Percentiles rank a stretch among this genome's conserved stretches.
Evolutionary conservation across 2,888 invertebrate species (phyloP).

Genomic region (Cantharis rustica): DNA sequence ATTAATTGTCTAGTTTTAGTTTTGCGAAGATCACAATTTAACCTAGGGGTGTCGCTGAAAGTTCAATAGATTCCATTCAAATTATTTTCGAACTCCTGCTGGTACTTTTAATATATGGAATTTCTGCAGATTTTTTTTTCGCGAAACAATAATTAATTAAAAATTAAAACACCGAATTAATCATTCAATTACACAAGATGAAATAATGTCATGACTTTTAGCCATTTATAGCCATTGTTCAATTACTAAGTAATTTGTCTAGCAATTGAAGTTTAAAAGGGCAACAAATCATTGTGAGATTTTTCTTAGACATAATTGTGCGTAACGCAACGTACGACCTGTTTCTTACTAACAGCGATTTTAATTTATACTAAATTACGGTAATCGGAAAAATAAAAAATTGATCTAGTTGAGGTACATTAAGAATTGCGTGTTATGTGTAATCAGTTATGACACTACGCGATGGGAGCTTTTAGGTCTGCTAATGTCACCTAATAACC

Average conservation of each 20-base stretch:
- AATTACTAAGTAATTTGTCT: not conserved
- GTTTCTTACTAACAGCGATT: not conserved
- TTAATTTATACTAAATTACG: not conserved
- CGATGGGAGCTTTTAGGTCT: slow-evolving; percentile 38
- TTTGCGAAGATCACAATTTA: not conserved
- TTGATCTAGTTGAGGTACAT: slow-evolving; percentile 25
- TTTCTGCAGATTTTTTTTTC: not conserved
- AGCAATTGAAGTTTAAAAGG: not conserved
- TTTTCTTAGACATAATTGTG: not conserved
- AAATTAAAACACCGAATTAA: not conserved
- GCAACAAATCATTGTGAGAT: not conserved
- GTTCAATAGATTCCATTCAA: not conserved
- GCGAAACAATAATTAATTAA: not conserved
- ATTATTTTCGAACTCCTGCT: not conserved
- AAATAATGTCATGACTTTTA: not conserved
- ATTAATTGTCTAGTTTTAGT: not conserved
- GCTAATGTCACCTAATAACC: slow-evolving; percentile 37
- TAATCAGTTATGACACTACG: slow-evolving; percentile 35
- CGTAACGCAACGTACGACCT: not conserved
- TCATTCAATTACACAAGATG: not conserved
- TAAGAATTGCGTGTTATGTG: slow-evolving; percentile 35
- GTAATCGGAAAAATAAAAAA: not conserved
- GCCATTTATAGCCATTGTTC: not conserved
- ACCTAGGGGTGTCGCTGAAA: not conserved
- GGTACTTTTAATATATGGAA: not conserved